phyloP scores from a whole-genome alignment of 2,113 vertebrate genomes.

The Pseudopodoces humilis region DNA sequence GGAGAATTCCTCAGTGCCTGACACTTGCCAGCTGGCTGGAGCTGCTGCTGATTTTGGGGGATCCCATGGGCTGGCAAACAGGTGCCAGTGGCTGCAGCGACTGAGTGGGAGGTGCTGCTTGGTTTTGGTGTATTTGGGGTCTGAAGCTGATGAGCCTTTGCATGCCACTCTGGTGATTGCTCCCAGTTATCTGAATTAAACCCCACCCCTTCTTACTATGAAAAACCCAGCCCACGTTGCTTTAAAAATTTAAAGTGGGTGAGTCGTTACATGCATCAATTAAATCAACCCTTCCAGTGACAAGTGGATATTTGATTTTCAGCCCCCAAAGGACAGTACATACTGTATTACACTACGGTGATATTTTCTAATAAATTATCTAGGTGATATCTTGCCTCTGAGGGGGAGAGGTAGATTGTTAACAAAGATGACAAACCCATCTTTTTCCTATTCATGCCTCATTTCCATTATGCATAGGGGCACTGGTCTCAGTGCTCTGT shows the following conservation, averaged over 20 bases:
- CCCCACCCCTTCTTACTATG: not conserved
- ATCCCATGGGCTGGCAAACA: not conserved
- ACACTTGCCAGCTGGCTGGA: not conserved
- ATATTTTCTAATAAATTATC: conserved; percentile 44
- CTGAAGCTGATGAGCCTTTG: not conserved
- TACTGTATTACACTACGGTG: not conserved
- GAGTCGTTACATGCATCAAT: not conserved
- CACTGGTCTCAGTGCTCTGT: not conserved
- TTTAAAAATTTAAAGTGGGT: not conserved
- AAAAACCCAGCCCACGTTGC: not conserved
- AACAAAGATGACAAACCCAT: not conserved
- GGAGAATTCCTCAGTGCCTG: conserved; percentile 6
- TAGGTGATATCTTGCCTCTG: not conserved
- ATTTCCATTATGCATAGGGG: not conserved
- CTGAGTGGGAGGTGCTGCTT: rapidly evolving
- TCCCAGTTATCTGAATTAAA: not conserved
- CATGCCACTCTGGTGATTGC: not conserved
- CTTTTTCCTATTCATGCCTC: not conserved
- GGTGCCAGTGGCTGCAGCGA: rapidly evolving
- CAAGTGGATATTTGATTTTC: conserved; percentile 53
- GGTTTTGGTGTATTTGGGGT: not conserved
- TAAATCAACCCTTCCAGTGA: conserved; percentile 23
- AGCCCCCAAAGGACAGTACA: not conserved
- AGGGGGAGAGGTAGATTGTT: not conserved
- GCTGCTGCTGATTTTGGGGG: not conserved